A percentile compares a stretch with the other conserved stretches of the same genome.
Conservation (phyloP, 2,888 invertebrate species). For the Belgica antarctica region DNA sequence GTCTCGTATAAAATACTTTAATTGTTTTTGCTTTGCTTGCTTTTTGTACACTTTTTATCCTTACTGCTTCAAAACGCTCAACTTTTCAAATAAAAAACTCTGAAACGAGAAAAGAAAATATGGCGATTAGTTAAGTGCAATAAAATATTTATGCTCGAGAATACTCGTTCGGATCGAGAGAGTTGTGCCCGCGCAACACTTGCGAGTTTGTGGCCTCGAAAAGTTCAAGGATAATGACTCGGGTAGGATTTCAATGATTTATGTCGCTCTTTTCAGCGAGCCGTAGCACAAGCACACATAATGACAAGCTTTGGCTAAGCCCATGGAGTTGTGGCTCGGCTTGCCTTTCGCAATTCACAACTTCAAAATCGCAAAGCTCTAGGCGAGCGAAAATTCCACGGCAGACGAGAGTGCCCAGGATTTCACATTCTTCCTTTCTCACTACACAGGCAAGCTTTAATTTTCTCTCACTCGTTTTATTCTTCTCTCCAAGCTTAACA, state of each 20-base stretch:
- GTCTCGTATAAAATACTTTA: constrained; percentile 29
- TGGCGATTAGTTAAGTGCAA: constrained; percentile 29
- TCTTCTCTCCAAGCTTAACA: not conserved
- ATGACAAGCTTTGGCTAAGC: no score
- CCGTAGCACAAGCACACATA: not conserved
- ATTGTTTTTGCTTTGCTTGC: constrained; percentile 27
- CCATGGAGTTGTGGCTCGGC: not conserved
- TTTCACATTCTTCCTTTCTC: not conserved
- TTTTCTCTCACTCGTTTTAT: not conserved
- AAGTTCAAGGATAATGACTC: constrained; percentile 35
- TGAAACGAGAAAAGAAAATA: constrained; percentile 27
- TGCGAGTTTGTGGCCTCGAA: constrained; percentile 30
- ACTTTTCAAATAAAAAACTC: constrained; percentile 39
- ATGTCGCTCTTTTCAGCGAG: no score
- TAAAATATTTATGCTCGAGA: constrained; percentile 4
- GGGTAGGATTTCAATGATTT: no score
- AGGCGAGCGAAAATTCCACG: not conserved
- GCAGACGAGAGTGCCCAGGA: constrained; percentile 17
- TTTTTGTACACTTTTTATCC: constrained; percentile 41
- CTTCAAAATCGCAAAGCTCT: not conserved
- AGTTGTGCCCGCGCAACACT: not conserved
- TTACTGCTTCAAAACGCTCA: constrained; percentile 35
- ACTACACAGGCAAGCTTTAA: not conserved
- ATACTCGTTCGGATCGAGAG: not conserved
- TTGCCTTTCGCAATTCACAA: not conserved